A percentile compares a stretch with the other conserved stretches of the same genome.
phyloP scores from a whole-genome alignment of 2,888 invertebrate genomes.

The Macrophya alboannulata region DNA sequence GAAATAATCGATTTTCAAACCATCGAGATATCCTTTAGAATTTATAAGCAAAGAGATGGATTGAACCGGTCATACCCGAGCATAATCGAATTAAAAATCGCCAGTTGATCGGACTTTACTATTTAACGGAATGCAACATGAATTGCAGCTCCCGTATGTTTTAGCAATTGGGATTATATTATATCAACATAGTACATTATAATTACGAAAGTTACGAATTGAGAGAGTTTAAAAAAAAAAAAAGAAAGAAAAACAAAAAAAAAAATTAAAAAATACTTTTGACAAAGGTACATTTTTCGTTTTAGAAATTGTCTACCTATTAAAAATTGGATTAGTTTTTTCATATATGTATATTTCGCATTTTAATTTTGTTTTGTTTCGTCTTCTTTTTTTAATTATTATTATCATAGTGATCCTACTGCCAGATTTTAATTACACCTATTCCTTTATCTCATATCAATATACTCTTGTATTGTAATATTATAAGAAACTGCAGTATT shows the following conservation, averaged over 20 bases:
- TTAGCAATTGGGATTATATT: constrained; percentile 3
- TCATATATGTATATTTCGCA: neutral
- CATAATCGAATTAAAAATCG: neutral
- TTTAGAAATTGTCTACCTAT: constrained; percentile 45
- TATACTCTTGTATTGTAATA: neutral
- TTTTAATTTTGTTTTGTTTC: neutral
- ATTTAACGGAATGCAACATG: constrained; percentile 46
- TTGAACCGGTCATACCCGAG: neutral
- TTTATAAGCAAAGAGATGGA: neutral
- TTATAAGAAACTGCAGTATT: constrained; percentile 11
- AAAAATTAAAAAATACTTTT: neutral
- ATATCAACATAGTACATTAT: neutral
- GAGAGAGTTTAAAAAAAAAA: constrained; percentile 18
- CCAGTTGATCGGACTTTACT: neutral
- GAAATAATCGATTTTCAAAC: neutral
- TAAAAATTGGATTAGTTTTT: neutral
- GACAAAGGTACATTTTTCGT: constrained; percentile 45
- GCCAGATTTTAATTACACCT: constrained; percentile 16
- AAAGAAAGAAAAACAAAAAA: constrained; percentile 11
- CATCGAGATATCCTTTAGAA: neutral
- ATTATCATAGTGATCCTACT: neutral
- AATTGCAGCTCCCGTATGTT: constrained; percentile 30
- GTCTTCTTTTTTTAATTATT: neutral
- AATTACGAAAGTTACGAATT: constrained; percentile 25
- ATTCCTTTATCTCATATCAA: neutral